phyloP scores from a whole-genome alignment of 2,113 vertebrate species.

The Gulo gulo region DNA sequence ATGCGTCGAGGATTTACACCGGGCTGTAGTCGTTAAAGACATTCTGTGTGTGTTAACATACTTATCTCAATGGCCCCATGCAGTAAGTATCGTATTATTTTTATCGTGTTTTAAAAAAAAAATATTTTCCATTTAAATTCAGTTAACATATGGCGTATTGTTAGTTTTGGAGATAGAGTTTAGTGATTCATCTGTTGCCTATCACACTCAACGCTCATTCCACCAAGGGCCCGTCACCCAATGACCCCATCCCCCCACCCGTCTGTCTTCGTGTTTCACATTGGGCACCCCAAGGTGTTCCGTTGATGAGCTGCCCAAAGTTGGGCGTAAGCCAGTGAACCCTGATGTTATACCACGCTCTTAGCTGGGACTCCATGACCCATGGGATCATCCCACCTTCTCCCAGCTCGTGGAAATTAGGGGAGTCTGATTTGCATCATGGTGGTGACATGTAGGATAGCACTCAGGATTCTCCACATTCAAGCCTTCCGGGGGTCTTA shows the following conservation, averaged over 20 bases:
- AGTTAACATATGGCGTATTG: background rate
- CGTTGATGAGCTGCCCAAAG: background rate
- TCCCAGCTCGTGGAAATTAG: fast-evolving
- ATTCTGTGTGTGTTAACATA: fast-evolving
- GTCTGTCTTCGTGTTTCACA: background rate
- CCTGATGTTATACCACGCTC: background rate
- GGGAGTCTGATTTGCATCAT: fast-evolving
- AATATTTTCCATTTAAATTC: background rate
- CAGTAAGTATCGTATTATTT: fast-evolving
- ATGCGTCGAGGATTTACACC: fast-evolving
- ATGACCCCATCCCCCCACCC: background rate
- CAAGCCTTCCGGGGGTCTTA: too few species aligned
- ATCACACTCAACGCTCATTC: background rate
- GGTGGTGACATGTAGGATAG: fast-evolving
- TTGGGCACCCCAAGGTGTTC: fast-evolving
- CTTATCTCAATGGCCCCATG: background rate
- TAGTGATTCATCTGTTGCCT: background rate
- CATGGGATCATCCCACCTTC: fast-evolving
- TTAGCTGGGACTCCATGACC: fast-evolving
- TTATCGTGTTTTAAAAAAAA: background rate
- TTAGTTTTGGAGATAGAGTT: background rate
- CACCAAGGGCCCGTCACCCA: background rate
- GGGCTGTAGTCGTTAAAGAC: fast-evolving
- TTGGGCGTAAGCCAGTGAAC: too few species aligned
- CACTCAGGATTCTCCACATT: too few species aligned